phyloP scores from a whole-genome alignment of 2,888 invertebrate species.

The Drosophila basisetae region DNA sequence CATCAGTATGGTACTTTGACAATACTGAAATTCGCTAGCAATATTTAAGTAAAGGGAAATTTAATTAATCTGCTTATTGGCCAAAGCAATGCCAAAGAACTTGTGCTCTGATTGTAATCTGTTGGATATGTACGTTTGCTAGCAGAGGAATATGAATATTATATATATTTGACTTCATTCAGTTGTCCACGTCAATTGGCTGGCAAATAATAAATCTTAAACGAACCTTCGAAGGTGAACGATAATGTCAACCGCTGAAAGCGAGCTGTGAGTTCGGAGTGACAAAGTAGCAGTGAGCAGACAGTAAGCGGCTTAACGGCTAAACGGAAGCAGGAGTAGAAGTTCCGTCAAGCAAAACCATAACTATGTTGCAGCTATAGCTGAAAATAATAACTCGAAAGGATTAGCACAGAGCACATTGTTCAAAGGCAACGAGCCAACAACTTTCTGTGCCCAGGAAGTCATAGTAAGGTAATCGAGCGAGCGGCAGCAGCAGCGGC shows the following conservation, averaged over 20 bases:
- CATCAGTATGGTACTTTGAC: background rate
- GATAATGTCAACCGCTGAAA: slow-evolving; percentile 65
- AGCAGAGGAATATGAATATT: slow-evolving; percentile 27
- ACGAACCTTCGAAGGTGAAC: slow-evolving; percentile 29
- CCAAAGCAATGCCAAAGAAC: slow-evolving; percentile 6
- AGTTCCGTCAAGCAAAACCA: slow-evolving; percentile 62
- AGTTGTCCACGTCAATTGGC: slow-evolving; percentile 60
- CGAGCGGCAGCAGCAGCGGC: slow-evolving; percentile 2
- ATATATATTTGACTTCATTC: slow-evolving; percentile 23
- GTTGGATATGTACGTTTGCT: slow-evolving; percentile 1
- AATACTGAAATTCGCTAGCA: no score
- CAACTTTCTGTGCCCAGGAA: slow-evolving; percentile 57
- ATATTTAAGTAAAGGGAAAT: background rate
- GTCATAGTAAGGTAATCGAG: slow-evolving; percentile 77
- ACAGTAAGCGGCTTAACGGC: slow-evolving; percentile 64
- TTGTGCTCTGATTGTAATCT: slow-evolving; percentile 25
- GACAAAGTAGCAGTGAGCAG: slow-evolving; percentile 32
- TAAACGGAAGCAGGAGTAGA: slow-evolving; percentile 9
- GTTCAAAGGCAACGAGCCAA: slow-evolving; percentile 43
- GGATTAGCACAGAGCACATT: slow-evolving; percentile 67
- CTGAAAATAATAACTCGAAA: slow-evolving; percentile 63
- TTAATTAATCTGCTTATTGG: slow-evolving; percentile 37
- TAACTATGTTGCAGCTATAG: slow-evolving; percentile 66
- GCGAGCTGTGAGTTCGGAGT: slow-evolving; percentile 38
- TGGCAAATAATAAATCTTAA: slow-evolving; percentile 56